phyloP scores from a whole-genome alignment of 2,888 invertebrate genomes.

The Dryomyza anilis region DNA sequence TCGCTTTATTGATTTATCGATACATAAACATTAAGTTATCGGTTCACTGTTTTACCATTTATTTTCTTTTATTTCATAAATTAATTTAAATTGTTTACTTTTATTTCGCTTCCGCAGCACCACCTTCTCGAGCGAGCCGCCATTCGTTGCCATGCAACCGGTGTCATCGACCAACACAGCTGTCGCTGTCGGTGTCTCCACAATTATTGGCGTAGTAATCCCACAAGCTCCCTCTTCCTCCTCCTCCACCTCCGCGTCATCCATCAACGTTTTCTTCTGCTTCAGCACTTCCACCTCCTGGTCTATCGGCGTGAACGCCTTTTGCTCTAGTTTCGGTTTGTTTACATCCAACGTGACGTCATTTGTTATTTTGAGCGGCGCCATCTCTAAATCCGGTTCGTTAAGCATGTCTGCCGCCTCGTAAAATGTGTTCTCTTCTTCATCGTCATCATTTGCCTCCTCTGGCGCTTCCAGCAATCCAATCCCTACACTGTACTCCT shows the following conservation, averaged over 20 bases:
- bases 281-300: no score
- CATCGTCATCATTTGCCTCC: conserved; percentile 42
- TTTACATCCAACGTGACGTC: conserved; percentile 45
- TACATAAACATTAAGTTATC: no score
- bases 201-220: not conserved
- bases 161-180: not conserved
- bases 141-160: conserved; percentile 12
- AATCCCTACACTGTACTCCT: conserved; percentile 27
- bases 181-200: not conserved
- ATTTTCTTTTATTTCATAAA: no score
- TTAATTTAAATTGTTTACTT: conserved; percentile 36
- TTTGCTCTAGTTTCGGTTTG: conserved; percentile 23
- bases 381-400: conserved; percentile 49
- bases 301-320: conserved; percentile 32
- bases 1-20: no score
- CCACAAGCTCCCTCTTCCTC: conserved; percentile 13
- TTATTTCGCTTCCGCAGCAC: conserved; percentile 37
- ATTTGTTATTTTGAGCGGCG: conserved; percentile 43
- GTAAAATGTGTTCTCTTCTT: conserved; percentile 46
- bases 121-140: conserved; percentile 2
- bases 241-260: conserved; percentile 9
- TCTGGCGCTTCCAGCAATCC: conserved; percentile 23
- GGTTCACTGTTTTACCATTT: no score
- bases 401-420: conserved; percentile 46
- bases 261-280: no score